Evolutionary conservation across 2,113 vertebrate genomes (phyloP).

Genomic region (Serilophus lunatus): DNA sequence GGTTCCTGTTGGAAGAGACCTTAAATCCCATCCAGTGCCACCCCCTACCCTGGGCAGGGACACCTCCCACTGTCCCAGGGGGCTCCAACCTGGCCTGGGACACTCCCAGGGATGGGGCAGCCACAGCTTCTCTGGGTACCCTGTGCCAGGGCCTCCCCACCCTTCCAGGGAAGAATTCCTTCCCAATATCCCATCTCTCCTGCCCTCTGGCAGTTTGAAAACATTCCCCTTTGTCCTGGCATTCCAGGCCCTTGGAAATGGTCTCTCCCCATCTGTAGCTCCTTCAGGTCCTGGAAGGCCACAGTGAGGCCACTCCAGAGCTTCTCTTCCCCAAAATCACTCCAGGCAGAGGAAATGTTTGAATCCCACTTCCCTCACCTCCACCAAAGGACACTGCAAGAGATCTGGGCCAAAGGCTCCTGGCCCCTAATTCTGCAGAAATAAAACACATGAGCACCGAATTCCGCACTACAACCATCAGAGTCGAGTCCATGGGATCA

Average conservation of each 20-base stretch:
- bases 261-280: neutral
- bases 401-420: neutral
- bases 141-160: fast-evolving
- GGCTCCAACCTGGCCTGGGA: neutral
- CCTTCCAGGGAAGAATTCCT: neutral
- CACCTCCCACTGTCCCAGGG: neutral
- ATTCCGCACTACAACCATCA: neutral
- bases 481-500: neutral
- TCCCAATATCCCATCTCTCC: fast-evolving
- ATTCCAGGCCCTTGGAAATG: neutral
- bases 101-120: neutral
- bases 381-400: neutral
- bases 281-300: neutral
- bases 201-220: fast-evolving
- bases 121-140: neutral
- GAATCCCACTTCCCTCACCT: neutral
- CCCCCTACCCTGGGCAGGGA: neutral
- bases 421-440: neutral
- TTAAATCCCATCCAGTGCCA: fast-evolving
- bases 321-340: neutral
- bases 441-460: neutral
- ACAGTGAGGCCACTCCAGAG: neutral
- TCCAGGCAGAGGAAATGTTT: neutral
- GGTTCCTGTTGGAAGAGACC: neutral
- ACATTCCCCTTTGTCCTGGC: neutral